Percentiles rank a stretch among this genome's conserved stretches.
These are phyloP conservation scores for Strongylocentrotus purpuratus DNA, from an alignment of 35 echinoderm and acorn worm genomes.

Conservation along the genomic window DNA sequence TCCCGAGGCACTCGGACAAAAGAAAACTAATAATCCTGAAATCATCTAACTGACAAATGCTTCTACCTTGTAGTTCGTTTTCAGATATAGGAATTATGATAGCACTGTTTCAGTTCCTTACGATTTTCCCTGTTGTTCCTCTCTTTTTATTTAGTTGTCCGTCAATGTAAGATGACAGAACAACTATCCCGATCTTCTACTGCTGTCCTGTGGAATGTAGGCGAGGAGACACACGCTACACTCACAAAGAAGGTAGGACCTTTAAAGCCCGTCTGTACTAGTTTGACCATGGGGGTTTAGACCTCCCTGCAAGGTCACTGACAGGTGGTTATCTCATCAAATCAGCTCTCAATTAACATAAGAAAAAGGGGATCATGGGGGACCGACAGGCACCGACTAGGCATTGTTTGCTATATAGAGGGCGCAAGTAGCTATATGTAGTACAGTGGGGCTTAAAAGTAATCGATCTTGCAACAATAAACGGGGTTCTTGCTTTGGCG, in stretches of 20 bases:
- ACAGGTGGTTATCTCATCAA: too few species aligned
- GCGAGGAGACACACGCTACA: slow-evolving; percentile 10
- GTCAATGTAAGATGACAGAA: background rate
- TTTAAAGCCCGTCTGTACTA: too few species aligned
- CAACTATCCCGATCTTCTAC: background rate
- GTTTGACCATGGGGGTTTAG: background rate
- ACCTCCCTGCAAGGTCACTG: too few species aligned
- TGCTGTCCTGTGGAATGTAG: slow-evolving; percentile 36
- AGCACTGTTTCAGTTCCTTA: background rate
- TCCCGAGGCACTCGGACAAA: background rate
- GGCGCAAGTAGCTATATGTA: too few species aligned
- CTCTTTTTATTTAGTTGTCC: background rate
- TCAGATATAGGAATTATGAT: background rate
- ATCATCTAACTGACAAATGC: background rate
- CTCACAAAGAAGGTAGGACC: slow-evolving; percentile 29
- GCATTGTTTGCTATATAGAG: too few species aligned
- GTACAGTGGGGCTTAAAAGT: too few species aligned
- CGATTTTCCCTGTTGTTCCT: background rate
- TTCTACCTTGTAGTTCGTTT: background rate
- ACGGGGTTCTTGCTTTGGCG: background rate
- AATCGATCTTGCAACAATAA: background rate
- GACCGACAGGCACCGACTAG: too few species aligned
- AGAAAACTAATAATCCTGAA: background rate
- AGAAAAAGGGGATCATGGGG: too few species aligned
- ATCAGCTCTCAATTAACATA: too few species aligned